Evolutionary conservation across 2,113 vertebrate species (phyloP), one percentile per base, ranked within the genome.

Genomic region (Cacatua alba): DNA sequence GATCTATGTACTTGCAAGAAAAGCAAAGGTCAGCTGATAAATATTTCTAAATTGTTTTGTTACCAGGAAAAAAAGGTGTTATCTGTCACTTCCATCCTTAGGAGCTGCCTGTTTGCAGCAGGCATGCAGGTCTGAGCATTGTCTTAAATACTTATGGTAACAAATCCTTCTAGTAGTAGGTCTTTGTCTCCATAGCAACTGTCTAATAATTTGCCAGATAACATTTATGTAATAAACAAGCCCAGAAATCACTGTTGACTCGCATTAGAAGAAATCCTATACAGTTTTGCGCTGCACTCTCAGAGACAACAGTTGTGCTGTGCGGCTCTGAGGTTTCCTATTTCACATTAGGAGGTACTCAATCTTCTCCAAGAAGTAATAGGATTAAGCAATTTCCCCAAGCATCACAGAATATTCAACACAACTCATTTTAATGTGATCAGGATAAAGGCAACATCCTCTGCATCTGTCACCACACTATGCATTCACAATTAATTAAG

Each of bases 181-280:
- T 75, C 80, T 97, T 84, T 55, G 92, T 97, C 97, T 85, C 97
- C 96, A 92, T 95, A 94, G 95, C 87, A 96, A 98, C 94, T 83
- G 74, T 96, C 96, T 83, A 92, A 94, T 97, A 97, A 98, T 97
- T 98, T 97, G 87, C 88, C 85, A 93, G 96, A 95, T 96, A 97
- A 96, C 94, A 97, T 92, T 95, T 96, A 91, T 79, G 95, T 97
- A 93, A 98, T 80, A 97, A 98, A 98, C 97, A 97, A 97, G 93
- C 95, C 76, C 59, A 97, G 95, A 97, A 95, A 97, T 95, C 82
- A 96, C 81, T 94, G 91, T 95, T 98, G 95, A 98, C 91, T 97
- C 74, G 76, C 93, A 82, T 91, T 76, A 96, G 92, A 97, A 88
- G 79, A 92, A 95, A 95, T 86, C 63, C 76, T 94, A 97, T 87